Base-by-base conservation (phyloP, 2,888 invertebrate genomes). In the Balanococcus diminutus region DNA sequence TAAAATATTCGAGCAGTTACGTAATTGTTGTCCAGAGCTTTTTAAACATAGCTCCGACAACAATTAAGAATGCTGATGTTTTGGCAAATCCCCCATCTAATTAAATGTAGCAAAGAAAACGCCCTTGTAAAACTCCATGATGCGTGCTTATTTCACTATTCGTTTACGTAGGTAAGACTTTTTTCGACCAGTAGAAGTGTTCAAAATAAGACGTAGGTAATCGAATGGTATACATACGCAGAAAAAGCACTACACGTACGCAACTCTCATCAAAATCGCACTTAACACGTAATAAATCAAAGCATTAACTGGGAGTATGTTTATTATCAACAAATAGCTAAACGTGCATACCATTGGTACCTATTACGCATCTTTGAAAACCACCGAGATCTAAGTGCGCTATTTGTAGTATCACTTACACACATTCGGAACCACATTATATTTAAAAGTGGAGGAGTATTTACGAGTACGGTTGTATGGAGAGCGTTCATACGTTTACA, bases 81-180 rank as follows among this genome's bases (percentile, higher is more conserved):
- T 79, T 79, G 75, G 75, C 75, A 79, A 36, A 22, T 36, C 11
- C 31, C 75, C 75, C 75, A 79, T 79, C 75, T 79, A 79, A 79
- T 79, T 79, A 79, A 79, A 79, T 79, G 75, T 32, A 79, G 75
- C 75, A n/a, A 56, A 56, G 31, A 79, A 79, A 36, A 79, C 22
- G 75, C 19, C 75, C 75, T 79, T 79, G 75, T 36, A 31, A 79
- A 79, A 79, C 32, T 36, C 36, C 75, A 79, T 36, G 28, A 79
- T 79, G 75, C 75, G 36, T 79, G 75, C 36, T 25, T 16, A 67
- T 67, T 28, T 56, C 56, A 56, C 22, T 19, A 46, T n/a, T 46
- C n/a, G 16, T 56, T 22, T 56, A 56, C 56, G 56, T 56, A 56
- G 56, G 56, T 19, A 56, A 56, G 14, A 36, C 3, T 36, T 42